phyloP scores from a whole-genome alignment of 2,113 vertebrate genomes.

The Sylvilagus bachmani region DNA sequence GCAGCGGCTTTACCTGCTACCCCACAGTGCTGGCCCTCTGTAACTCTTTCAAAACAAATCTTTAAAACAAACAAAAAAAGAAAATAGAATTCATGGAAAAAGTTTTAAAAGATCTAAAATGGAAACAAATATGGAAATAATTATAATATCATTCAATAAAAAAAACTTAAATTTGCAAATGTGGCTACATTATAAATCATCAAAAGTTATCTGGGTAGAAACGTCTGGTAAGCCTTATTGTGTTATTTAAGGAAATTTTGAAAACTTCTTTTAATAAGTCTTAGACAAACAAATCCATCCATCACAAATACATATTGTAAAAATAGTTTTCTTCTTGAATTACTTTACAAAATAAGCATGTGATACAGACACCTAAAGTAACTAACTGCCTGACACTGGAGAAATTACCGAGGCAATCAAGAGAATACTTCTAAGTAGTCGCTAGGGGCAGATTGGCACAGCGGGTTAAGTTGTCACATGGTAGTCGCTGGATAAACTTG shows the following conservation, averaged over 20 bases:
- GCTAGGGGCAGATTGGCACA: no score
- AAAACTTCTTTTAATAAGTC: conserved; percentile 40
- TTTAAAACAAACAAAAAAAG: no score
- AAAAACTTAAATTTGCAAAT: conserved; percentile 54
- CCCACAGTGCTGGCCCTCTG: no score
- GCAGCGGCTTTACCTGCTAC: no score
- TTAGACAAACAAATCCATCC: conserved; percentile 8
- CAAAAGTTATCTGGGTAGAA: conserved; percentile 5
- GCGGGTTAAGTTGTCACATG: no score
- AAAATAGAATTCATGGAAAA: not conserved
- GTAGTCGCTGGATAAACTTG: not conserved
- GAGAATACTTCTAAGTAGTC: not conserved
- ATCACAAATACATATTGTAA: not conserved
- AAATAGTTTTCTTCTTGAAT: conserved; percentile 24
- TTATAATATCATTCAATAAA: not conserved
- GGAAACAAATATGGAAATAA: conserved; percentile 3
- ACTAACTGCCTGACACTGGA: not conserved
- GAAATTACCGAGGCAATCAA: not conserved
- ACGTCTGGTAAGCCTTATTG: not conserved
- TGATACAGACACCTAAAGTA: not conserved
- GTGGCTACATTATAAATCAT: not conserved
- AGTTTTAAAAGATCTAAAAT: not conserved
- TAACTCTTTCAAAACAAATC: no score
- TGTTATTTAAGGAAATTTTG: conserved; percentile 40
- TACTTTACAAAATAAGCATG: not conserved